Evolutionary conservation across 2,797 vertebrate species (phyloP).

Genomic region (Melopsittacus undulatus): DNA sequence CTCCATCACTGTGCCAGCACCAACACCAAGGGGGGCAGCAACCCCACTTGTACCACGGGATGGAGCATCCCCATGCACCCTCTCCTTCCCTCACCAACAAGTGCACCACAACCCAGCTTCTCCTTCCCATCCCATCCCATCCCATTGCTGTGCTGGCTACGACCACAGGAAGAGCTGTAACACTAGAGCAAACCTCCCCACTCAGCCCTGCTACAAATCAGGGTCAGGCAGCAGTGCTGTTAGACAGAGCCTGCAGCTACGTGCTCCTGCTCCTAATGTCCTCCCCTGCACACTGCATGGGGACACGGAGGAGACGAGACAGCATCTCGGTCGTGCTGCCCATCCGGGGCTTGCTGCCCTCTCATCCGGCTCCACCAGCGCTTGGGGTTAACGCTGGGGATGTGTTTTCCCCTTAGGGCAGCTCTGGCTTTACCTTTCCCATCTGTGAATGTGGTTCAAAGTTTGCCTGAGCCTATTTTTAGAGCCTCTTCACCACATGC

Average conservation of each 20-base stretch:
- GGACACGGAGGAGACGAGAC: not conserved
- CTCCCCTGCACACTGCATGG: constrained; percentile 1
- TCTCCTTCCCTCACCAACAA: not conserved
- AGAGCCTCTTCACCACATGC: constrained; percentile 61
- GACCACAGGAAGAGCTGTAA: constrained; percentile 41
- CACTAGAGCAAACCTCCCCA: constrained; percentile 35
- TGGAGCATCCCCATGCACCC: accelerated
- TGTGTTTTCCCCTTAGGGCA: not conserved
- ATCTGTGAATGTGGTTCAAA: constrained; percentile 66
- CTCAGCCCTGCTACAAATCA: constrained; percentile 67
- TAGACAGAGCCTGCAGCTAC: constrained; percentile 54
- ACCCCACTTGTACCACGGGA: accelerated
- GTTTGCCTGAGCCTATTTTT: constrained; percentile 71
- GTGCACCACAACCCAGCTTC: accelerated
- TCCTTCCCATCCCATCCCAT: not conserved
- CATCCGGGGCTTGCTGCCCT: not conserved
- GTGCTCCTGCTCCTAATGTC: constrained; percentile 56
- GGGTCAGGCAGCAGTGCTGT: constrained; percentile 59
- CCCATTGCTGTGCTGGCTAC: not conserved
- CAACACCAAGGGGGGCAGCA: not conserved
- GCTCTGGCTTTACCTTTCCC: constrained; percentile 62
- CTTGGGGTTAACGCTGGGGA: not conserved
- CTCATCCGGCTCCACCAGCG: accelerated
- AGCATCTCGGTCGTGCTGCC: not conserved
- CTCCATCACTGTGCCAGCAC: not conserved